Conservation (phyloP, 2,797 vertebrate species). For the Erpetoichthys calabaricus region DNA sequence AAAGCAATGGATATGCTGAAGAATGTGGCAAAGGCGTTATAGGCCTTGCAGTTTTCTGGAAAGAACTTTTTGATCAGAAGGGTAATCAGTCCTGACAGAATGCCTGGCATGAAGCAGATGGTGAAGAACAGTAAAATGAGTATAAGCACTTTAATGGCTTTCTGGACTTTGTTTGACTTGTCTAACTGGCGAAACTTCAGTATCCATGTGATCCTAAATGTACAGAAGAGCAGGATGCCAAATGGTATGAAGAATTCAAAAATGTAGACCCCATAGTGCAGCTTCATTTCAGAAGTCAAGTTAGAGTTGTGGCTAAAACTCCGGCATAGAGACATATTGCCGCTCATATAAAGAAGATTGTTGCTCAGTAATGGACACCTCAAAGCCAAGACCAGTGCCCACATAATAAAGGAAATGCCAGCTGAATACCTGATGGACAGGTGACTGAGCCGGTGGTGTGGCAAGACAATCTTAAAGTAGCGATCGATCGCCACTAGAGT, state of each 20-base stretch:
- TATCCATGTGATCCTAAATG: background rate
- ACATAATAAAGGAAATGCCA: background rate
- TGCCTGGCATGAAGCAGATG: conserved; percentile 7
- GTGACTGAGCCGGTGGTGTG: background rate
- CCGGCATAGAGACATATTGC: conserved; percentile 2
- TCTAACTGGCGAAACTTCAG: background rate
- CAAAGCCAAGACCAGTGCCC: background rate
- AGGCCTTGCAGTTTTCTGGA: background rate
- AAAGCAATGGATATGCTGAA: conserved; percentile 1
- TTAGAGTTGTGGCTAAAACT: background rate
- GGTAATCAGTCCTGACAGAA: background rate
- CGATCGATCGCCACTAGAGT: conserved; percentile 5
- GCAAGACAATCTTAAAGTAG: conserved; percentile 5
- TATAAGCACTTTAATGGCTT: background rate
- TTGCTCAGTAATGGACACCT: background rate
- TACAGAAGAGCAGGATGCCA: conserved; percentile 2
- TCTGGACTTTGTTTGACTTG: background rate
- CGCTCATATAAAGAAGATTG: background rate
- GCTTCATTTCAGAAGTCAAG: background rate
- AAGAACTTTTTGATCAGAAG: background rate
- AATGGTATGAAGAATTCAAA: conserved; percentile 4
- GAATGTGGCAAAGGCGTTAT: background rate
- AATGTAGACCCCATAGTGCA: conserved; percentile 2
- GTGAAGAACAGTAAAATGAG: conserved; percentile 2
- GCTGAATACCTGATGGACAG: background rate